Evolutionary conservation across 2,888 invertebrate species (phyloP).

Genomic region (Willowsia nigromaculata): DNA sequence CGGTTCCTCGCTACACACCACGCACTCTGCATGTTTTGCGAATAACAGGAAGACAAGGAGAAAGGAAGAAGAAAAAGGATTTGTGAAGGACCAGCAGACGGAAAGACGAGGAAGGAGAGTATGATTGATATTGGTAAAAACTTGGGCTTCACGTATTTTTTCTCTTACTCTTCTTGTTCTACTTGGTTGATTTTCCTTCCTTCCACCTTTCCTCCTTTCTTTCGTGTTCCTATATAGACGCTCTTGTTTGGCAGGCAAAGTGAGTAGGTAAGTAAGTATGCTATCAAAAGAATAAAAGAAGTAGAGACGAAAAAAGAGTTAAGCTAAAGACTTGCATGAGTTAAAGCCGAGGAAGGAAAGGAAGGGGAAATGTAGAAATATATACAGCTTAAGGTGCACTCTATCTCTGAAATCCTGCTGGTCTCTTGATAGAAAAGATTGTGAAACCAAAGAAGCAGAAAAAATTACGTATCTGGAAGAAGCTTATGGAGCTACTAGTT

Average conservation of each 20-base stretch:
- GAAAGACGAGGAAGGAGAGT: slow-evolving; percentile 57
- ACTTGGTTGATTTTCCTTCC: slow-evolving; percentile 55
- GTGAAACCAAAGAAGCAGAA: slow-evolving; percentile 46
- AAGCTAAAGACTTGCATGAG: not conserved
- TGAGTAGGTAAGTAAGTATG: slow-evolving; percentile 41
- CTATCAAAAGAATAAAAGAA: slow-evolving; percentile 42
- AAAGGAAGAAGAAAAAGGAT: not conserved
- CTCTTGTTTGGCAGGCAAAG: slow-evolving; percentile 6
- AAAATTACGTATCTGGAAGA: not conserved
- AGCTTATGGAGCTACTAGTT: not conserved
- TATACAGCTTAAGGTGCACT: not conserved
- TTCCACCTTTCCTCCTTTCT: slow-evolving; percentile 27
- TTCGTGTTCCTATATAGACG: not conserved
- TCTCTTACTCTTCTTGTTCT: slow-evolving; percentile 25
- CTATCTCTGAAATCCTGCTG: not conserved
- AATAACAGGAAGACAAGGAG: slow-evolving; percentile 24
- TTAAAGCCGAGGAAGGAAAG: not conserved
- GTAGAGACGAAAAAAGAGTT: not conserved
- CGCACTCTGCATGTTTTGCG: not conserved
- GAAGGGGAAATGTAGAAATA: not conserved
- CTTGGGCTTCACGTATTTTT: slow-evolving; percentile 51
- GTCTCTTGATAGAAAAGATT: not conserved
- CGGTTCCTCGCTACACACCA: not conserved
- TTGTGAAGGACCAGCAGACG: slow-evolving; percentile 26
- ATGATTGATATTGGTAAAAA: slow-evolving; percentile 63